Evolutionary conservation across 2,888 invertebrate species (phyloP), one percentile per base, ranked within the genome.

Genomic region (Orchesellides sinensis): DNA sequence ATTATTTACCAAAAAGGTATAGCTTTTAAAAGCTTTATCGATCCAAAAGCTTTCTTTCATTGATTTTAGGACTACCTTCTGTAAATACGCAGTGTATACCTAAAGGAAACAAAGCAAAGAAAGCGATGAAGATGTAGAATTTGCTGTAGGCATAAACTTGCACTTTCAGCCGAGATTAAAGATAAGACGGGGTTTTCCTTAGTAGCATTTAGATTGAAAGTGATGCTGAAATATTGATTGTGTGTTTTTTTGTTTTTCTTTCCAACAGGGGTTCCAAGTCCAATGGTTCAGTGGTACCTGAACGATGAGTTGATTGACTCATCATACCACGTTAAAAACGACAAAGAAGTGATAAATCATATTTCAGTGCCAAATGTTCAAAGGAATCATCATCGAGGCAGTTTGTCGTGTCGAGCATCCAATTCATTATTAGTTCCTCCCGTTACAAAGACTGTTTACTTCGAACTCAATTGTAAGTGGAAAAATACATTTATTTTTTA

Each of bases 391-490:
- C 88, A 88, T 69, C 72, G 86, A 82, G 85, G 86, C 73, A 77
- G 75, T 45, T 78, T 88, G 66, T 70, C 86, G 29, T 88, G 88
- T 78, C 73, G 84, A 77, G 88, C 88, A 65, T 83, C 78, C 40
- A 88, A 88, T 78, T 86, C 87, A 65, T 83, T 85, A 63, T 85
- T 88, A 35, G 78, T 83, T 84, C 84, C 85, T 80, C 87, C 87
- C 80, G 86, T 86, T 70, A 83, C 85, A 73, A 87, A 87, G 87
- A 88, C 87, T 87, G 87, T 87, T 83, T 84, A 45, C 82, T 84
- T 88, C 77, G 87, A 88, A 84, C 83, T 88, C 68, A 87, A 87
- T 59, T 87, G 88, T 88, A 86, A 88, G 88, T 88, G n/a, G n/a
- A n/a, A n/a, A n/a, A n/a, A 5, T 17, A 32, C 5, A 47, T 27